phyloP scores from a whole-genome alignment of 2,888 invertebrate genomes.

The Thereva unica region DNA sequence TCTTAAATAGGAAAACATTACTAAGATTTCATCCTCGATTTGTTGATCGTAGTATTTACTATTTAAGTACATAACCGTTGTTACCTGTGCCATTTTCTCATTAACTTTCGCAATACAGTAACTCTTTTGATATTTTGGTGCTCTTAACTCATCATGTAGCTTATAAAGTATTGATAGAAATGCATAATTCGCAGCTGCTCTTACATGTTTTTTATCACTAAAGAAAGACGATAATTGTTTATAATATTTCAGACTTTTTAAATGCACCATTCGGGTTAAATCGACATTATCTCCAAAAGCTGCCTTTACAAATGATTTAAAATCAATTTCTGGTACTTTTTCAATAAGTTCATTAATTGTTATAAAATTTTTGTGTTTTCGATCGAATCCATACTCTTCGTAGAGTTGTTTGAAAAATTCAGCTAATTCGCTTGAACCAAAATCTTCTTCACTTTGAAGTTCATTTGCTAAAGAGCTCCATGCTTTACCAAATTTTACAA shows the following conservation, averaged over 20 bases:
- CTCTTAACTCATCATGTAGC: constrained; percentile 6
- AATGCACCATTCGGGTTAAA: neutral
- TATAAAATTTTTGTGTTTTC: no score
- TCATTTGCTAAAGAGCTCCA: no score
- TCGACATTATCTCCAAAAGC: no score
- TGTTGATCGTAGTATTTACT: constrained; percentile 12
- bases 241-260: neutral
- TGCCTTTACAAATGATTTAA: no score
- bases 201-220: neutral
- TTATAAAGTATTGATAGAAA: constrained; percentile 14
- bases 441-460: neutral
- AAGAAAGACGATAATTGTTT: neutral
- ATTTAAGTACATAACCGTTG: constrained; percentile 6
- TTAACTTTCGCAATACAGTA: neutral
- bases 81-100: neutral
- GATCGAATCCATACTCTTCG: no score
- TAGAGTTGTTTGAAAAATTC: no score
- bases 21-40: constrained; percentile 5
- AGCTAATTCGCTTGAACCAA: neutral
- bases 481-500: neutral
- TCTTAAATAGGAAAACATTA: neutral
- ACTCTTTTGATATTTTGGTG: constrained; percentile 4
- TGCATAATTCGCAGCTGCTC: neutral
- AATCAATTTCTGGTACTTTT: no score
- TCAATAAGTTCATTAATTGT: no score